These are phyloP conservation scores for Hapalemur alaotrensis DNA, from an alignment of 2,797 vertebrate species.

Conservation along the genomic window DNA sequence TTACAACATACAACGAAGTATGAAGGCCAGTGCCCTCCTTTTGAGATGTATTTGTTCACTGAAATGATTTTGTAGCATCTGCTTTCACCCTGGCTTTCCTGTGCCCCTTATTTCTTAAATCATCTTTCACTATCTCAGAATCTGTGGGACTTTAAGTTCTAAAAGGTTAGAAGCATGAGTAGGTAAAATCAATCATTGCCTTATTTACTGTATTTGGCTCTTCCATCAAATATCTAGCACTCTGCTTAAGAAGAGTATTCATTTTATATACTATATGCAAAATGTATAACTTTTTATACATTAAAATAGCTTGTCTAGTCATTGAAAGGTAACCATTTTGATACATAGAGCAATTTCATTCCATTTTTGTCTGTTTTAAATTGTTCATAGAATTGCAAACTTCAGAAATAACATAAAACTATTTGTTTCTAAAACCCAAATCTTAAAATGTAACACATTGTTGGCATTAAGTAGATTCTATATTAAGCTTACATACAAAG, in stretches of 20 bases:
- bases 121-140: not conserved
- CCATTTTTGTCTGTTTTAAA: constrained; percentile 9
- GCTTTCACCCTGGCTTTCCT: not conserved
- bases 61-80: not conserved
- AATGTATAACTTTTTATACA: not conserved
- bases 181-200: not conserved
- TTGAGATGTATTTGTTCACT: not conserved
- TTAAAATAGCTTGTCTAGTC: not conserved
- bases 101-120: not conserved
- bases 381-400: not conserved
- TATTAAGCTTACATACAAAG: not conserved
- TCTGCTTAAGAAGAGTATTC: not conserved
- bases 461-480: not conserved
- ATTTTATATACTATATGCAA: constrained; percentile 12
- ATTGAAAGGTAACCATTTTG: not conserved
- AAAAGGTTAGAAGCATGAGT: constrained; percentile 13
- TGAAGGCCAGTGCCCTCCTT: not conserved
- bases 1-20: not conserved
- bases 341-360: not conserved
- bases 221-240: not conserved
- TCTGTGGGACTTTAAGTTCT: not conserved
- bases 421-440: not conserved
- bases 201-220: not conserved
- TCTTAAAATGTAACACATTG: not conserved
- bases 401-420: not conserved